A percentile compares a stretch with the other conserved stretches of the same genome.
Evolutionary conservation across 2,797 vertebrate species (phyloP).

Genomic region (Streptopelia turtur): DNA sequence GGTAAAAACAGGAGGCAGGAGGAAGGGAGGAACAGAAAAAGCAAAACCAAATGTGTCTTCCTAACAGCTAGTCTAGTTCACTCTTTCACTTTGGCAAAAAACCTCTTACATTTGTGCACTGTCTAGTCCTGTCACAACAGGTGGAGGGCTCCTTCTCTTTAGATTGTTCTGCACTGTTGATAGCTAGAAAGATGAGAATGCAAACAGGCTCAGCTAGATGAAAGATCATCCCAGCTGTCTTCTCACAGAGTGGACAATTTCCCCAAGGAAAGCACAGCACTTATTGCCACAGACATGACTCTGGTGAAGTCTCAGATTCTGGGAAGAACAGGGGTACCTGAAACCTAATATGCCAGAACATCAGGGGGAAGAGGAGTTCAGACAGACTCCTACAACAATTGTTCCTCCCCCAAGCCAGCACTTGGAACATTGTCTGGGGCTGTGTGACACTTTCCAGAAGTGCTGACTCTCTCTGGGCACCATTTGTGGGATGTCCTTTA

Average conservation of each 20-base stretch:
- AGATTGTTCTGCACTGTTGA: neutral
- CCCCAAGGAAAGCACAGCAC: neutral
- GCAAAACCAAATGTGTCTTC: accelerated
- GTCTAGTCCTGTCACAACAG: neutral
- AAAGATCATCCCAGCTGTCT: neutral
- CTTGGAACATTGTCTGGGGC: neutral
- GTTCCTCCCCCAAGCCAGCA: accelerated
- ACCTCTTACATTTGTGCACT: neutral
- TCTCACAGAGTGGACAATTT: neutral
- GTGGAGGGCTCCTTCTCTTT: neutral
- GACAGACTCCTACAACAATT: neutral
- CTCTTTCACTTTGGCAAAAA: neutral
- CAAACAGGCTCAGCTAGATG: neutral
- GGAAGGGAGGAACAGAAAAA: accelerated
- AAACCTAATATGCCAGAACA: neutral
- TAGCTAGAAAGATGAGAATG: neutral
- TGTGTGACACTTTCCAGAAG: neutral
- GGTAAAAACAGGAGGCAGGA: neutral
- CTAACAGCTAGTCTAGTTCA: neutral
- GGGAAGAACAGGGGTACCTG: neutral
- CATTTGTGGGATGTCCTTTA: neutral
- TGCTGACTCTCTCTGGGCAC: neutral
- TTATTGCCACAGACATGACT: neutral
- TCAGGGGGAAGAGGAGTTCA: neutral
- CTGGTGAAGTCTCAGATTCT: neutral